Conservation (phyloP, 2,113 vertebrate species). For the Rhinolophus ferrumequinum region DNA sequence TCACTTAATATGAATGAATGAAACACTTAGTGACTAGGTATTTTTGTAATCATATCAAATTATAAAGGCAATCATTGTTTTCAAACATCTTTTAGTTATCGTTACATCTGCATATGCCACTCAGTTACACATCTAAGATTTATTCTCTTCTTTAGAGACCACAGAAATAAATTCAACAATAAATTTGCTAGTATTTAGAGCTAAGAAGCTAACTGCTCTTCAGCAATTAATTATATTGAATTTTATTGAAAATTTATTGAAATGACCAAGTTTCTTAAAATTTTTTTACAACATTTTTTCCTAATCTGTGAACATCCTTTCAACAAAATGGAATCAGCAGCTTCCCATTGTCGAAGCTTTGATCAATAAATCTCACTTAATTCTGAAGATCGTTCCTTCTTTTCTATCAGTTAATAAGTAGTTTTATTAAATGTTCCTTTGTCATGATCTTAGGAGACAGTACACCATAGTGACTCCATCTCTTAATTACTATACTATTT, state of each 20-base stretch:
- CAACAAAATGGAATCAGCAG: background rate
- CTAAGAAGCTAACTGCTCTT: background rate
- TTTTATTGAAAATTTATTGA: background rate
- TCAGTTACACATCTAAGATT: background rate
- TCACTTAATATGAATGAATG: background rate
- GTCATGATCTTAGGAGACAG: background rate
- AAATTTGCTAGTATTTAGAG: background rate
- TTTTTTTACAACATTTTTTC: background rate
- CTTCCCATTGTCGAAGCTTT: background rate
- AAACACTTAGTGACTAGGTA: background rate
- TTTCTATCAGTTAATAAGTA: background rate
- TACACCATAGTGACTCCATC: background rate
- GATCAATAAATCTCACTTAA: background rate
- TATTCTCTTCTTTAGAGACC: background rate
- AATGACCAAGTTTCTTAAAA: background rate
- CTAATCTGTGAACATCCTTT: background rate
- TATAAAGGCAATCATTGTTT: background rate
- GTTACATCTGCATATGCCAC: background rate
- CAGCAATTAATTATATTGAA: background rate
- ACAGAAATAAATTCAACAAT: background rate
- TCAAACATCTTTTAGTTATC: background rate
- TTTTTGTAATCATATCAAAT: background rate
- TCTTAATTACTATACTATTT: background rate
- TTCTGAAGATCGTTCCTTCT: background rate
- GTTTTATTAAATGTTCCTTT: background rate